These are phyloP conservation scores for Pristionchus pacificus DNA, from an alignment of 1,140 invertebrate species.

Conservation along the genomic window DNA sequence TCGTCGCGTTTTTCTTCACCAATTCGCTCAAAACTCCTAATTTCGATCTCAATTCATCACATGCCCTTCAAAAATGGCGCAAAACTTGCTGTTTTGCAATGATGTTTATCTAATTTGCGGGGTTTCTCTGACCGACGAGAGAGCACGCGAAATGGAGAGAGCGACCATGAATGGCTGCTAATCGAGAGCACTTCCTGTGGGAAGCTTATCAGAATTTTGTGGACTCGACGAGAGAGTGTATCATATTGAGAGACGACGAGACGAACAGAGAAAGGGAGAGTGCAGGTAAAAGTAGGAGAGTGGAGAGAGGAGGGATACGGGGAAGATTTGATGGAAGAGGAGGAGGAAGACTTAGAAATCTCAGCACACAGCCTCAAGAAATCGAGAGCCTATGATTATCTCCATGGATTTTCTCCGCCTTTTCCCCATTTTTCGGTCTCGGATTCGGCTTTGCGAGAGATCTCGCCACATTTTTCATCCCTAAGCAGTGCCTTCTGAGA, in stretches of 20 bases:
- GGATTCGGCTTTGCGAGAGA: background rate
- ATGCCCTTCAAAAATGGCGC: no score
- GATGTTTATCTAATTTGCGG: slow-evolving; percentile 17
- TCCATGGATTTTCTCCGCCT: no score
- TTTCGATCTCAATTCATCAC: no score
- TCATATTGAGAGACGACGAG: slow-evolving; percentile 14
- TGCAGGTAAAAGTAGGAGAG: no score
- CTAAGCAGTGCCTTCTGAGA: no score
- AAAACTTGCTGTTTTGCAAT: no score
- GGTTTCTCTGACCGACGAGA: background rate
- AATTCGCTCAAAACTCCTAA: no score
- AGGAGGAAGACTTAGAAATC: no score
- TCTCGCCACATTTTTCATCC: no score
- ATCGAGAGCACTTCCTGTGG: slow-evolving; percentile 7
- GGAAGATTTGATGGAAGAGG: slow-evolving; percentile 3
- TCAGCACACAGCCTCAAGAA: no score
- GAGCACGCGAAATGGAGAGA: background rate
- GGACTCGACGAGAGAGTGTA: background rate
- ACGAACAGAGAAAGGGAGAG: slow-evolving; percentile 1
- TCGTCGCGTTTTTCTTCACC: no score
- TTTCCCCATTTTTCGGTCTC: background rate
- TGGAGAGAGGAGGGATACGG: background rate
- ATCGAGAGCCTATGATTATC: no score
- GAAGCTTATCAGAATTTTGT: slow-evolving; percentile 15
- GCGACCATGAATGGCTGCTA: background rate